Base-by-base conservation (phyloP, 2,113 vertebrate species). In the Esox niger region DNA sequence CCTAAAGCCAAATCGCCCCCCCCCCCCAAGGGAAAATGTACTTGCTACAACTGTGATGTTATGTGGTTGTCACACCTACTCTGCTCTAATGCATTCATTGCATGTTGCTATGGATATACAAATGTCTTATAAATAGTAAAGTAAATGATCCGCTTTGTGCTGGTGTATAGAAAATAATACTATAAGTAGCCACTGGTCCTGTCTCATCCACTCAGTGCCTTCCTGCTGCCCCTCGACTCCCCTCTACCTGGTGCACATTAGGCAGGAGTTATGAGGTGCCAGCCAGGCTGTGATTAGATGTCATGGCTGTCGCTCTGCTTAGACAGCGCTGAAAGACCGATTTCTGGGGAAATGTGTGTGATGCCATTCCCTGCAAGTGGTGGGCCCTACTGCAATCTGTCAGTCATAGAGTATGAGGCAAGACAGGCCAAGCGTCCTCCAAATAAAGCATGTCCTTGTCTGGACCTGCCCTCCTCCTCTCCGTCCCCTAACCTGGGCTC, bases 231-330 rank as follows among this genome's bases (percentile, higher is more conserved):
- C 62, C 38, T 38, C 10, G 2, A 38, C 71, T 76, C 74, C 73
- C 68, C 78, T 68, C 75, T 69, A 75, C 88, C 85, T 70, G 87
- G 58, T 66, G 79, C 73, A 10, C 74, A 76, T 88, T 89, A 66
- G 87, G 1, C 54, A 87, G 90, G 93, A 94, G 92, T 92, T 92
- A 93, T 90, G 91, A 89, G 78, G 88, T 84, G 89, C 87, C 92
- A 90, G 89, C 85, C 43, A 70, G 62, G 82, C 81, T 91, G 93
- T 93, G 93, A 95, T 93, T 88, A 94, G 92, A 91, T 92, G 91
- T 93, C 94, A 91, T 82, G 77, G 90, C 88, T 91, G 90, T 92
- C 94, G 91, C 91, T 93, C 92, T 91, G 87, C 93, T 89, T 91
- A 90, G 87, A 89, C 78, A 74, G 88, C 88, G 90, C 81, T 86